Evolutionary conservation across 2,797 vertebrate genomes (phyloP), one percentile per base, ranked within the genome.

Genomic region (Taenioides sp.): DNA sequence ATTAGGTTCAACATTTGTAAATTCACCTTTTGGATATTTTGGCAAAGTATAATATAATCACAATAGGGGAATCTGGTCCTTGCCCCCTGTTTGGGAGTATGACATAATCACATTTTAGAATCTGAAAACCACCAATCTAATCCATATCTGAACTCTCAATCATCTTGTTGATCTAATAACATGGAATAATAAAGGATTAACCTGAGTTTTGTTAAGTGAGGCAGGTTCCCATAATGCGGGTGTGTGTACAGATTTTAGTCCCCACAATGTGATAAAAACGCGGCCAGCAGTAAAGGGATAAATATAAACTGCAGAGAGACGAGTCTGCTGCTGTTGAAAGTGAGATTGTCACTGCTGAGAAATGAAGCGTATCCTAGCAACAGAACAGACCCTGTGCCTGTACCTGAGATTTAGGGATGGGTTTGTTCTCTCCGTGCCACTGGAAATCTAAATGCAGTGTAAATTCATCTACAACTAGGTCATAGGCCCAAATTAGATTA

Each of bases 311-410:
- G 77, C 62, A 67, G 52, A 69, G 49, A 65, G 65, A 22, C 72
- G 76, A 70, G 25, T 73, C 74, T 76, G 77, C 80, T 86, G 55
- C 74, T 85, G 55, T 72, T 79, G 81, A 76, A 77, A 79, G 82
- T 66, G 70, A 84, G 79, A 83, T 82, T 73, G 76, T 84, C 72
- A 70, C 76, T 57, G 81, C 43, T 27, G 75, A 84, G 78, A 81
- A 77, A 79, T 76, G 71, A 83, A 76, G 70, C 5, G 81, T 86
- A 80, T 88, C 89, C 86, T 89, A 91, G 89, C 88, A 91, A 91
- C 88, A 87, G 80, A 77, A 12, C 82, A 69, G 75, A 77, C 71
- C 57, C 2, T 22, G 50, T 84, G 80, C 73, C 77, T 63, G 16
- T 79, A 86, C 85, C 82, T 88, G 81, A 83, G 75, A 79, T 85